Evolutionary conservation across 1,140 invertebrate species (phyloP), one percentile per base, ranked within the genome.

Genomic region (Diuraphis noxia): DNA sequence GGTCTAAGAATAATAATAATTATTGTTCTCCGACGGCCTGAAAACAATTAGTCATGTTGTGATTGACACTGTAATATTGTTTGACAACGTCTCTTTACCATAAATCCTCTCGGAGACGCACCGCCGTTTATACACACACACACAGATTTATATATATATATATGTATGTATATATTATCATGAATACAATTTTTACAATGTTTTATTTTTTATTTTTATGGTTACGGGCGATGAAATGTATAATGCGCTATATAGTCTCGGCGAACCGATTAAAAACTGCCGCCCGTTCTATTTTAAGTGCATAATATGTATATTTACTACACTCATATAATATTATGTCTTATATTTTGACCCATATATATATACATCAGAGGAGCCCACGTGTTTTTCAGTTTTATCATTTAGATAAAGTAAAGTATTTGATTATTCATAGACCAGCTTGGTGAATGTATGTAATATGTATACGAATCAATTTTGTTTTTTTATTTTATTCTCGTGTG

Each of bases 41-140:
- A 84, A 84, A 84, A 84, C 82, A 84, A 84, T 84, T 84, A n/a
- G 82, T 43, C 25, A 43, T 7, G 40, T 84, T 41, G 25, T 30
- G 38, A 84, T 79, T 79, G 72, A 79, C 72, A 79, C 34, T 84
- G 82, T 38, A n/a, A 72, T 43, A 30, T 25, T 43, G 25, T 84
- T 43, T 34, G 10, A 41, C 43, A 40, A 43, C 82, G 79, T 81
- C 36, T 38, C 79, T 38, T 81, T 79, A 79, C 34, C 34, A 40
- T 81, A 25, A 79, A 34, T 36, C 34, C 72, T 79, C 34, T 36
- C 72, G 34, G 34, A 79, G 72, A 36, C 72, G 34, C 19, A 8
- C 34, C 34, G 34, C 17, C 30, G 30, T 21, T 36, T 34, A 77
- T 34, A 77, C 13, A 34, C 34, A 36, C 72, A 79, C 13, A 72